Evolutionary conservation across 92 coral and sea anemone genomes (phyloP).

Genomic region (Porites lobata): DNA sequence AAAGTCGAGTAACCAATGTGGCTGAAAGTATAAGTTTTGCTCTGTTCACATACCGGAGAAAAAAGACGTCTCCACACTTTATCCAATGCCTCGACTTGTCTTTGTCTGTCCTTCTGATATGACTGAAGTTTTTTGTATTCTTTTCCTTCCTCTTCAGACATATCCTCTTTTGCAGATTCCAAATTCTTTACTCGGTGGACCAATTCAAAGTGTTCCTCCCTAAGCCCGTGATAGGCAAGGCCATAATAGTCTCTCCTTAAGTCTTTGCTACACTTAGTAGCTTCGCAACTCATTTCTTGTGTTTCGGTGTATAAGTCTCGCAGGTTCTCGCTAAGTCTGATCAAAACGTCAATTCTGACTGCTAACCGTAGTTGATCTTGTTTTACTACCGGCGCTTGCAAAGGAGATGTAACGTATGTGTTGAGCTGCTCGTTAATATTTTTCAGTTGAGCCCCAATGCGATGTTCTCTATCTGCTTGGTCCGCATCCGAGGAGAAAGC

Average conservation of each 20-base stretch:
- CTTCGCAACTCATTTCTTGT: neutral
- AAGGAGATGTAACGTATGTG: neutral
- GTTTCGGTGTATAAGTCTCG: neutral
- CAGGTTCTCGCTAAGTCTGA: neutral
- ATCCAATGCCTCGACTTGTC: neutral
- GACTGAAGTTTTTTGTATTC: neutral
- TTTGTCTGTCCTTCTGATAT: slow-evolving; percentile 3
- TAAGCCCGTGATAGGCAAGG: slow-evolving; percentile 20
- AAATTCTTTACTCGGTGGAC: slow-evolving; percentile 5
- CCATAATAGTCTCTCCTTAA: neutral
- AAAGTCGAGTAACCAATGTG: too few species aligned
- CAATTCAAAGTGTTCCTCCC: slow-evolving; percentile 33
- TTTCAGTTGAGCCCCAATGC: neutral
- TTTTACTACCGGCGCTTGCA: slow-evolving; percentile 1
- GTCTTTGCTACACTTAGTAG: slow-evolving; percentile 2
- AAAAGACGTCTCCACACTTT: neutral
- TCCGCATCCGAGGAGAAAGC: too few species aligned
- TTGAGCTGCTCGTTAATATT: neutral
- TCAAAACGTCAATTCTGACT: slow-evolving; percentile 10
- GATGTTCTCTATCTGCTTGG: neutral
- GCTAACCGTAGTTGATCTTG: slow-evolving; percentile 1
- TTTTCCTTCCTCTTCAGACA: slow-evolving; percentile 5
- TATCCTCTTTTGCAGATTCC: neutral
- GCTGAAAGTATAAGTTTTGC: too few species aligned
- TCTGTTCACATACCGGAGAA: slow-evolving; percentile 5